phyloP scores from a whole-genome alignment of 2,797 vertebrate species.

The Enteromius unitaeniatus region DNA sequence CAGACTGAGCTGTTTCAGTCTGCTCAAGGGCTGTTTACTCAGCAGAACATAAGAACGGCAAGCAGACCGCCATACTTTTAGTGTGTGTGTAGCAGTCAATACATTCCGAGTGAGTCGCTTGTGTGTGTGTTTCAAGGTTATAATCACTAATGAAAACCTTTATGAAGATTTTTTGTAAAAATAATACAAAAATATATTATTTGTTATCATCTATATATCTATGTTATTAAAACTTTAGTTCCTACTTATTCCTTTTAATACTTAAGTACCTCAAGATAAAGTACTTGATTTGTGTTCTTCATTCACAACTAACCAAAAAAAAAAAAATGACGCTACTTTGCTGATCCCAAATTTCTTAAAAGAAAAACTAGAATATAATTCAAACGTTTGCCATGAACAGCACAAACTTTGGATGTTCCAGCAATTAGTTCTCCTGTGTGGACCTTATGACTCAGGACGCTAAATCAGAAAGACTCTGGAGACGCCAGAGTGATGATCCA shows the following conservation, averaged over 20 bases:
- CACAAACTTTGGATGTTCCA: background rate
- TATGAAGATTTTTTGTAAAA: too few relatives aligned
- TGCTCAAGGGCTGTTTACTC: conserved; percentile 51
- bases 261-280: background rate
- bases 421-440: background rate
- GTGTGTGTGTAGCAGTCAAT: conserved; percentile 83
- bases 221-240: too few relatives aligned
- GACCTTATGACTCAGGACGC: background rate
- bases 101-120: conserved; percentile 74
- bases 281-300: background rate
- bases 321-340: background rate
- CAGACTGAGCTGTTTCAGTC: conserved; percentile 43
- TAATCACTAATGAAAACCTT: background rate
- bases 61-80: conserved; percentile 28
- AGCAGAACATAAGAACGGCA: conserved; percentile 46
- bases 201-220: too few relatives aligned
- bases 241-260: background rate
- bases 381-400: background rate
- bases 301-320: background rate
- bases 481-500: background rate
- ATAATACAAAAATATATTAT: background rate
- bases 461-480: background rate
- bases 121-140: background rate
- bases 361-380: background rate
- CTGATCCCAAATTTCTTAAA: background rate